Conservation (phyloP, 2,113 vertebrate genomes). For the Accipiter virgatus region DNA sequence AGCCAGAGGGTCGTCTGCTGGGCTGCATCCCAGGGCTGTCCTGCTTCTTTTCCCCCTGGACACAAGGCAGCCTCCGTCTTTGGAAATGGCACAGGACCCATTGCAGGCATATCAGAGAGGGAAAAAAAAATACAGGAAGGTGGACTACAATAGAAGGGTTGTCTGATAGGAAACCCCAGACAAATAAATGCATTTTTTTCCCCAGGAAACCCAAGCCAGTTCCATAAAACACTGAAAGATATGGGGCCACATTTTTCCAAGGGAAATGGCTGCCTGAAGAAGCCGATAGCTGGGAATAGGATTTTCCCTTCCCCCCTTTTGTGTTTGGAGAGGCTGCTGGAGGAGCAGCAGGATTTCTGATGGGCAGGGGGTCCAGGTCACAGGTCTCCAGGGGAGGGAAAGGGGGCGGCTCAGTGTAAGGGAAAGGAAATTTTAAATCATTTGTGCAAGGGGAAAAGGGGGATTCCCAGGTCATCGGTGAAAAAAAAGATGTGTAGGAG, state of each 20-base stretch:
- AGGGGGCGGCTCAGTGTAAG: not conserved
- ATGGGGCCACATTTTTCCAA: conserved; percentile 7
- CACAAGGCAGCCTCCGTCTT: not conserved
- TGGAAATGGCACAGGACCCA: not conserved
- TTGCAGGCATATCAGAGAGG: not conserved
- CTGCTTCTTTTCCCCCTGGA: not conserved
- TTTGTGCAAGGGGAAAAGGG: not conserved
- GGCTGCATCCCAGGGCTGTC: not conserved
- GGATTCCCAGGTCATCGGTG: not conserved
- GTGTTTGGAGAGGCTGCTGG: not conserved
- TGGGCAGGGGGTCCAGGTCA: not conserved
- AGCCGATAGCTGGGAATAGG: not conserved
- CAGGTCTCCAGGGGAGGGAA: not conserved
- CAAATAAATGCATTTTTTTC: conserved; percentile 47
- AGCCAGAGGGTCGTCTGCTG: not conserved
- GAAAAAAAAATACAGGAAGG: conserved; percentile 14
- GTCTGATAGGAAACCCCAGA: conserved; percentile 1
- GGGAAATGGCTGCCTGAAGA: conserved; percentile 40
- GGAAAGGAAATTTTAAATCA: not conserved
- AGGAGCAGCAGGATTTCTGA: not conserved
- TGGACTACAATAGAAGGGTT: conserved; percentile 46
- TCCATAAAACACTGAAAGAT: not conserved
- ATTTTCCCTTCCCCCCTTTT: fast-evolving
- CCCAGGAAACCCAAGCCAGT: conserved; percentile 25
- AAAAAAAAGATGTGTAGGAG: not conserved